Conservation (phyloP, 1,140 invertebrate species). For the Dinoponera quadriceps region DNA sequence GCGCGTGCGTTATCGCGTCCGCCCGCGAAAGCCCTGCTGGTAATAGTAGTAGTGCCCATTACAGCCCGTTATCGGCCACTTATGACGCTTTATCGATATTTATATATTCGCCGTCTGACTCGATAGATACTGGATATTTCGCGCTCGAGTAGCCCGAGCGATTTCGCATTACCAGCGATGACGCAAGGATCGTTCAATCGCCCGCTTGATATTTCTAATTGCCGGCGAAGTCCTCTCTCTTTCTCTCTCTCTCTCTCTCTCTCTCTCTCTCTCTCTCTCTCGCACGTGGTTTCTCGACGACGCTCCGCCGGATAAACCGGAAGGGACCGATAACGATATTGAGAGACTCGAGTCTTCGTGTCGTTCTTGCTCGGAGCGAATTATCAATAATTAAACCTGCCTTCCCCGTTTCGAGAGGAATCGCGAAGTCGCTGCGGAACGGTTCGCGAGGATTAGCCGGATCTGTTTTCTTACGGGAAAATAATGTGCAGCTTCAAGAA, state of each 20-base stretch:
- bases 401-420: neutral
- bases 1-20: constrained; percentile 34
- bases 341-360: neutral
- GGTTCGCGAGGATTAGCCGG: neutral
- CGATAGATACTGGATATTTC: constrained; percentile 13
- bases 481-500: no score
- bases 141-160: constrained; percentile 24
- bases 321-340: neutral
- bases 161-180: constrained; percentile 15
- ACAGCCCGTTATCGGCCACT: constrained; percentile 32
- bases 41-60: constrained; percentile 1
- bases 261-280: no score
- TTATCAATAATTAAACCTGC: constrained; percentile 2
- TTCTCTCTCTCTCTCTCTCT: no score
- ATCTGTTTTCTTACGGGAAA: no score
- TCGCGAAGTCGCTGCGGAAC: neutral
- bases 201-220: constrained; percentile 23
- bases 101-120: constrained; percentile 24
- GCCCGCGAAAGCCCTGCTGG: constrained; percentile 9
- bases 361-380: neutral
- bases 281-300: neutral
- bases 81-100: constrained; percentile 32
- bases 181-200: neutral
- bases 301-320: neutral
- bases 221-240: neutral